phyloP scores from a whole-genome alignment of 2,797 vertebrate species.

The Urocyon cinereoargenteus region DNA sequence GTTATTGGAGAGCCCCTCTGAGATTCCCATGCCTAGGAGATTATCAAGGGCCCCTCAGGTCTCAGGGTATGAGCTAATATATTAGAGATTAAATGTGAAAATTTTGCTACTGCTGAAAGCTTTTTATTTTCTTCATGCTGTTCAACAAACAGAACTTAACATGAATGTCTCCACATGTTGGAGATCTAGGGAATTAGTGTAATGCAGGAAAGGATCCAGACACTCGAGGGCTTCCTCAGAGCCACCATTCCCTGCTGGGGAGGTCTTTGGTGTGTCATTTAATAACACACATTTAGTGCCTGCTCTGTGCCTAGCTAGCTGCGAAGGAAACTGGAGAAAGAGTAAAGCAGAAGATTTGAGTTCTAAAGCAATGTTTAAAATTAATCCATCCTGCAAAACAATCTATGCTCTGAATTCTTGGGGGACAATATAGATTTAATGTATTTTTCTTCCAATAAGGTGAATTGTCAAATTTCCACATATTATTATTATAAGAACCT shows the following conservation, averaged over 20 bases:
- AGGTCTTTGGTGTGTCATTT: background rate
- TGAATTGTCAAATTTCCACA: background rate
- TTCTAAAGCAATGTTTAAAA: conserved; percentile 14
- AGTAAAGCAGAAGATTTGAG: background rate
- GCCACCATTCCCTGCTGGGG: background rate
- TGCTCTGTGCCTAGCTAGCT: background rate
- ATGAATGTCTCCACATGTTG: background rate
- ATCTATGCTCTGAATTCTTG: background rate
- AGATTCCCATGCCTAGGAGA: background rate
- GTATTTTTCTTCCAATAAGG: background rate
- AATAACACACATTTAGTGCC: background rate
- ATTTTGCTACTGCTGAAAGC: background rate
- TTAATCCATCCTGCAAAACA: background rate
- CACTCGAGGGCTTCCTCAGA: background rate
- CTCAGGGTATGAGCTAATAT: background rate
- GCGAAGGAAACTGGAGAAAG: background rate
- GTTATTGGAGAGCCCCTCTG: background rate
- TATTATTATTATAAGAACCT: background rate
- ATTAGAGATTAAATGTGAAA: background rate
- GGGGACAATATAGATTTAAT: background rate
- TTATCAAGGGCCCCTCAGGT: background rate
- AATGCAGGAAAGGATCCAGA: background rate
- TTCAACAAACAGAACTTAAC: background rate
- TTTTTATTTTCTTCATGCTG: background rate
- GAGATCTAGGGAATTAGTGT: background rate